Conservation (phyloP, 1,140 invertebrate genomes). For the Drosophila arawakana region DNA sequence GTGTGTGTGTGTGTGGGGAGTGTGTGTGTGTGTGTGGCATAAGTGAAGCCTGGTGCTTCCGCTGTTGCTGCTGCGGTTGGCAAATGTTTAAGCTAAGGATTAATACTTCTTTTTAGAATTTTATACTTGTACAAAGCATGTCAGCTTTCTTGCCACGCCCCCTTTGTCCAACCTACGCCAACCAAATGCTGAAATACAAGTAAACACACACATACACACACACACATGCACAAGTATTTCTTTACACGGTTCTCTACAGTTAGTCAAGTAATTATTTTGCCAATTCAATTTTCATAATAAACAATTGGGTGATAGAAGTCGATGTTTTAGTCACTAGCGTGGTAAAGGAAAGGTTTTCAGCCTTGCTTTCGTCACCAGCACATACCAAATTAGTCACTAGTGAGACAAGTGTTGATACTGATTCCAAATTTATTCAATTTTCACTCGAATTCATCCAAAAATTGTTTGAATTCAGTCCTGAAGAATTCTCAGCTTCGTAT, state of each 20-base stretch:
- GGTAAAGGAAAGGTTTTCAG: too few relatives aligned
- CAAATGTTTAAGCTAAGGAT: slow-evolving; percentile 83
- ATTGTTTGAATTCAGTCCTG: too few relatives aligned
- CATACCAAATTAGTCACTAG: too few relatives aligned
- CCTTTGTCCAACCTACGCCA: background rate
- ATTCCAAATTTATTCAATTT: too few relatives aligned
- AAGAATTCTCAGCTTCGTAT: too few relatives aligned
- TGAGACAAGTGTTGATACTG: too few relatives aligned
- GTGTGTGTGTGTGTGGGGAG: slow-evolving; percentile 16
- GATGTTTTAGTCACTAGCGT: too few relatives aligned
- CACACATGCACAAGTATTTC: slow-evolving; percentile 3
- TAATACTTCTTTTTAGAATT: slow-evolving; percentile 80
- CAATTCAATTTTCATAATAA: too few relatives aligned
- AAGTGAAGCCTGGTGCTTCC: slow-evolving; percentile 21
- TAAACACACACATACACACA: slow-evolving; percentile 26
- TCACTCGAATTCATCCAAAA: too few relatives aligned
- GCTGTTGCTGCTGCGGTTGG: slow-evolving; percentile 52
- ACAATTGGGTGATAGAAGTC: too few relatives aligned
- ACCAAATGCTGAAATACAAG: slow-evolving; percentile 5
- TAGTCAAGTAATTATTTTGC: slow-evolving; percentile 14
- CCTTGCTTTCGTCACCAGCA: too few relatives aligned
- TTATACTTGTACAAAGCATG: slow-evolving; percentile 64
- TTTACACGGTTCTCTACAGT: background rate
- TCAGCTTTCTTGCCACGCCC: background rate
- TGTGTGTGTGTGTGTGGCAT: slow-evolving; percentile 20